These are phyloP conservation scores for Notechis scutatus DNA, from an alignment of 2,113 vertebrate species.

Conservation along the genomic window DNA sequence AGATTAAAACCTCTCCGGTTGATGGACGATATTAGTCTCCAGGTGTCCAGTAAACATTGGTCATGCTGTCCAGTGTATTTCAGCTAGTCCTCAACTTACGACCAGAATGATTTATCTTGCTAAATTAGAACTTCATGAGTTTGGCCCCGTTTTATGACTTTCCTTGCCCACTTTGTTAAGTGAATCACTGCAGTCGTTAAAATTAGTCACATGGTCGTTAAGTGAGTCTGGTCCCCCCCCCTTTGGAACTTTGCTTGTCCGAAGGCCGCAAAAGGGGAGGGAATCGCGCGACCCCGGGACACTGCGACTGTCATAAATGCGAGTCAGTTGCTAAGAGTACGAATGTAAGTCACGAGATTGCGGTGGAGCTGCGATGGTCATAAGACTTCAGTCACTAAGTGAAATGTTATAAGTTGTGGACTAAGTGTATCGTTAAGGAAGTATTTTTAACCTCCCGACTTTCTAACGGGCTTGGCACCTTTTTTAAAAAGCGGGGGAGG, in stretches of 20 bases:
- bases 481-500: neutral
- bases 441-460: neutral
- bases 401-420: too few relatives aligned
- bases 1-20: neutral
- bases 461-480: neutral
- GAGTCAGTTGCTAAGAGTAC: too few relatives aligned
- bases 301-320: neutral
- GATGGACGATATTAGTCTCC: neutral
- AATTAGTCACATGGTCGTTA: neutral
- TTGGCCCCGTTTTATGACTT: neutral
- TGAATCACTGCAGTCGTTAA: neutral
- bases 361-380: too few relatives aligned
- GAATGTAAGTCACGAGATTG: too few relatives aligned
- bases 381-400: too few relatives aligned
- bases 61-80: neutral
- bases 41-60: neutral
- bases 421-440: neutral
- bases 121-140: neutral
- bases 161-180: neutral
- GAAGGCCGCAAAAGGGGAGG: neutral
- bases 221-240: neutral
- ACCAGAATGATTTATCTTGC: neutral
- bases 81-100: neutral
- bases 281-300: neutral
- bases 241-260: neutral